phyloP scores from a whole-genome alignment of 2,113 vertebrate genomes.

The Circaetus gallicus region DNA sequence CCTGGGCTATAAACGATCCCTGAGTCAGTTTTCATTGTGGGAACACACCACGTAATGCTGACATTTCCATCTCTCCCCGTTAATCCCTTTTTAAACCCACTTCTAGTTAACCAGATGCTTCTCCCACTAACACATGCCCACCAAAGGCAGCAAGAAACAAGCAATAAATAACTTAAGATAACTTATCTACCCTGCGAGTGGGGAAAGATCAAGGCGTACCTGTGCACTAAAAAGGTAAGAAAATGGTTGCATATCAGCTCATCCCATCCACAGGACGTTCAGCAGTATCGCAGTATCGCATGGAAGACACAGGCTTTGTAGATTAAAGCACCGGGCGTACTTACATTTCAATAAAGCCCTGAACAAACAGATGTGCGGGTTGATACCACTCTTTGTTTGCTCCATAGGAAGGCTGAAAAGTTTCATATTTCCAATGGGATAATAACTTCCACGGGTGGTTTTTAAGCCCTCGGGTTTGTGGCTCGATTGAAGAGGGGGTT shows the following conservation, averaged over 20 bases:
- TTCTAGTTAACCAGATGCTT: not conserved
- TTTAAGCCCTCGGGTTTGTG: not conserved
- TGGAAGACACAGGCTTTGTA: rapidly evolving
- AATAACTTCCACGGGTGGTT: not conserved
- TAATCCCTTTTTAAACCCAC: not conserved
- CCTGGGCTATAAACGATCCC: rapidly evolving
- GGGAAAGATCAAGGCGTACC: not conserved
- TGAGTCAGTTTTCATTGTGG: not conserved
- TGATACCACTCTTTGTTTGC: not conserved
- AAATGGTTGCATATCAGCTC: not conserved
- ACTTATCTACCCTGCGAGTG: not conserved
- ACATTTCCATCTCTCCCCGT: not conserved
- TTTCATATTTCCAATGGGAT: not conserved
- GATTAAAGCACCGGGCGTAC: not conserved
- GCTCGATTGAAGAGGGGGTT: not conserved
- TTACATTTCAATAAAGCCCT: not conserved
- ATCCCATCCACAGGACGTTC: not conserved
- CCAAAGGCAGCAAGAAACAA: not conserved
- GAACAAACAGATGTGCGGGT: not conserved
- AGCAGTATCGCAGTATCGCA: rapidly evolving
- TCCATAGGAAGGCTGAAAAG: not conserved
- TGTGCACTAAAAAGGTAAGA: not conserved
- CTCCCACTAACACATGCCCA: not conserved
- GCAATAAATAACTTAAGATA: not conserved
- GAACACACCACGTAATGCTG: rapidly evolving